Evolutionary conservation across 2,797 vertebrate genomes (phyloP), one percentile per base, ranked within the genome.

Genomic region (Macropus fuliginosus): DNA sequence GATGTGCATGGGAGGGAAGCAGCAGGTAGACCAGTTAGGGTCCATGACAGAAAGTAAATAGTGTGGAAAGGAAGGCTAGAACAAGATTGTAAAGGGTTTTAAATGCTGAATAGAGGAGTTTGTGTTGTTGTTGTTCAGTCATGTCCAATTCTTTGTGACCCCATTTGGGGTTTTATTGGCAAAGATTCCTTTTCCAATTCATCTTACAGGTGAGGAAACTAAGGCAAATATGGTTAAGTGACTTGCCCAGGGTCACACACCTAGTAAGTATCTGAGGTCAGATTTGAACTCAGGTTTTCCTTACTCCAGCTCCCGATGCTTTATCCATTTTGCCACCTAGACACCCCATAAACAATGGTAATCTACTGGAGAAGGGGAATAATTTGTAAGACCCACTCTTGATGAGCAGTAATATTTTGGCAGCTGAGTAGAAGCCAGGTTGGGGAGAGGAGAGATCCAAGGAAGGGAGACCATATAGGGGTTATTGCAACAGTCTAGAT

Each of bases 161-260:
- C 11, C 29, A 31, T 59, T 11, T 31, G 57, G 57, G 29, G 29
- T 59, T 59, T 59, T 59, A 8, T 2, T 62, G 11, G 3, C 59
- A 62, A 13, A 62, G 3, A 62, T 62, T 34, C 59, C 12, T 62
- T 62, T 29, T 62, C 59, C 29, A 34, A 9, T 31, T 62, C 12
- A 91, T 28, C 40, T 66, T 5, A 59, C 54, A 96, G 94, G 55
- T 57, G 62, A 91, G 87, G 91, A 21, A 52, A 24, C 92, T 29
- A 31, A 91, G 91, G 57, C 74, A 90, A 10, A 93, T 16, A 46
- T 14, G 1, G 29, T 90, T 91, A 87, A 87, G 40, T 54, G 18
- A 54, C 14, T 24, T 56, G 28, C 55, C 57, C 54, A 91, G 31
- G 50, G 55, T 34, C 40, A 55, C n/a, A 5, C 24, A 50, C 5